phyloP scores from a whole-genome alignment of 2,797 vertebrate genomes.

The Crax fasciolata region DNA sequence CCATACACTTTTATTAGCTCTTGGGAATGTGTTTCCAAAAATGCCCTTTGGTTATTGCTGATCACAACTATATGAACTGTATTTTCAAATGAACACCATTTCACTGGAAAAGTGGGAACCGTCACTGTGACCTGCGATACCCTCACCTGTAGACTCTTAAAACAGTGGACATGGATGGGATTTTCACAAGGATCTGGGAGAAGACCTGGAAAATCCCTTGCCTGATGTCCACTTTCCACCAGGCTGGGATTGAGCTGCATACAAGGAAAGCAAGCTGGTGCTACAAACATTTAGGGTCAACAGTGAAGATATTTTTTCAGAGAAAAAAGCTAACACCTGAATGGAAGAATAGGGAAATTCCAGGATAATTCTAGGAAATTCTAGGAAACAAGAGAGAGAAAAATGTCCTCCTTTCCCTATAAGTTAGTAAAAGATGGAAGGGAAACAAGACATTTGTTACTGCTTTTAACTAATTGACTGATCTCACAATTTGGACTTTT shows the following conservation, averaged over 20 bases:
- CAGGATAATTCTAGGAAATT: neutral
- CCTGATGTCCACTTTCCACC: neutral
- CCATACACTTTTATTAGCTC: conserved; percentile 53
- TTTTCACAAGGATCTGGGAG: neutral
- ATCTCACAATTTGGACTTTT: neutral
- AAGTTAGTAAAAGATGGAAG: neutral
- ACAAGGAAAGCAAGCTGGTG: fast-evolving
- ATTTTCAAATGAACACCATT: neutral
- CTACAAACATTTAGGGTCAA: neutral
- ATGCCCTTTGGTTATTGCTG: conserved; percentile 7
- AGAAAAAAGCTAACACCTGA: neutral
- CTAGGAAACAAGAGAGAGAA: neutral
- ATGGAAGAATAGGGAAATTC: neutral
- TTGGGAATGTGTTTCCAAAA: conserved; percentile 60
- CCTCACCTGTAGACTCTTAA: neutral
- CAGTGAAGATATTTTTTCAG: neutral
- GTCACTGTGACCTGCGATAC: neutral
- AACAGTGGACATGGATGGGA: neutral
- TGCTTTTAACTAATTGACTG: neutral
- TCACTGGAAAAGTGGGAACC: neutral
- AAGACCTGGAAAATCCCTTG: neutral
- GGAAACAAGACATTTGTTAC: neutral
- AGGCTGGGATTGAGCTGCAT: neutral
- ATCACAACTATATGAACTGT: neutral
- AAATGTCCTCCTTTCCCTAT: neutral